phyloP scores from a whole-genome alignment of 2,113 vertebrate genomes.

The Cyprinus carpio region DNA sequence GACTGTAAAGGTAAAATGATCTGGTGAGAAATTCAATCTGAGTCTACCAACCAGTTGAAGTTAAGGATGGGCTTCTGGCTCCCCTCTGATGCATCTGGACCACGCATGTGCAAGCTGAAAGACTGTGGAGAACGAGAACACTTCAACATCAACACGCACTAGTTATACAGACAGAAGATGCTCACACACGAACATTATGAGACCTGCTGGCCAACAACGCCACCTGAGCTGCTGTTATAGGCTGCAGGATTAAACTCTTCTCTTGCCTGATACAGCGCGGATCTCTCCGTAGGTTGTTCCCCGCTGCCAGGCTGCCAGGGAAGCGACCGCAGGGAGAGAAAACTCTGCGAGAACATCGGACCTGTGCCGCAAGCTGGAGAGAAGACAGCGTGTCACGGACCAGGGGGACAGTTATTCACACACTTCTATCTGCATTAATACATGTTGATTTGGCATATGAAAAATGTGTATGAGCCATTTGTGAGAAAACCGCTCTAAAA shows the following conservation, averaged over 20 bases:
- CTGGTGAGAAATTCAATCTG: too few species aligned
- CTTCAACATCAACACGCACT: too few species aligned
- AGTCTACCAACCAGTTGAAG: too few species aligned
- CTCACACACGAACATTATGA: neutral
- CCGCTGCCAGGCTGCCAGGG: conserved; percentile 83
- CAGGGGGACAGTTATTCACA: neutral
- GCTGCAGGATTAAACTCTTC: neutral
- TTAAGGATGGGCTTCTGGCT: too few species aligned
- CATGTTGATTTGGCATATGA: neutral
- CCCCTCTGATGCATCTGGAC: too few species aligned
- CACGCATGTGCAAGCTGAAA: too few species aligned
- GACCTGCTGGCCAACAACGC: too few species aligned
- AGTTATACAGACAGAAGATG: too few species aligned
- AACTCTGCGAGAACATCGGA: conserved; percentile 86
- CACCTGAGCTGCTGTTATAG: too few species aligned
- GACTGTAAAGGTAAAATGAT: too few species aligned
- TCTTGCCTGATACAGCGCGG: conserved; percentile 85
- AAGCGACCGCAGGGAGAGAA: conserved; percentile 87
- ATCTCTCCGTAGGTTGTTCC: conserved; percentile 91
- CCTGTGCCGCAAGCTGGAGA: conserved; percentile 84
- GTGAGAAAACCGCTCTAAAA: neutral
- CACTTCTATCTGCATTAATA: neutral
- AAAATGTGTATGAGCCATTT: neutral
- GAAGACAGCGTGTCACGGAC: neutral
- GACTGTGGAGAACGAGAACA: too few species aligned